Evolutionary conservation across 2,797 vertebrate genomes (phyloP).

Genomic region (Tolypeutes matacus): DNA sequence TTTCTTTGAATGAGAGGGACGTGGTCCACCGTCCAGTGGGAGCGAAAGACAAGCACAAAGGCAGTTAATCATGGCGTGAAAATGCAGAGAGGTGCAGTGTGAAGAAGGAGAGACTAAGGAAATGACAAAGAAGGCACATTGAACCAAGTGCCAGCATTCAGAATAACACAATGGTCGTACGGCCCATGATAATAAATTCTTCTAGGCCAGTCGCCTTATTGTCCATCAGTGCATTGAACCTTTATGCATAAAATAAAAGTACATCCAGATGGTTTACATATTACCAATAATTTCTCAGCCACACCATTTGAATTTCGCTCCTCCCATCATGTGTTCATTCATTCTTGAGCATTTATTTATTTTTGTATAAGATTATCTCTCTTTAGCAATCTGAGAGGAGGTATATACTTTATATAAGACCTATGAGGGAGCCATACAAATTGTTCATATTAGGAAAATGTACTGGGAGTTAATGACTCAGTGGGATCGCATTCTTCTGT

Average conservation of each 20-base stretch:
- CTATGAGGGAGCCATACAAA: neutral
- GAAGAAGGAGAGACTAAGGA: too few relatives aligned
- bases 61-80: neutral
- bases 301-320: neutral
- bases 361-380: neutral
- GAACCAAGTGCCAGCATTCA: neutral
- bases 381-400: neutral
- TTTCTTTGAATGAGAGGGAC: neutral
- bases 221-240: neutral
- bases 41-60: neutral
- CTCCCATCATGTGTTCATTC: neutral
- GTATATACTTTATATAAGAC: neutral
- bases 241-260: neutral
- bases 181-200: neutral
- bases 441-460: neutral
- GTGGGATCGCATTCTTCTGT: neutral
- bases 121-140: neutral
- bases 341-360: neutral
- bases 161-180: neutral
- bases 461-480: neutral
- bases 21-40: rapidly evolving
- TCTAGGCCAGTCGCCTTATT: neutral
- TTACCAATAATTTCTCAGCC: neutral
- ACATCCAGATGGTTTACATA: neutral
- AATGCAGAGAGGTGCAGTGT: neutral